Evolutionary conservation across 1,140 invertebrate genomes (phyloP).

Genomic region (Diabrotica virgifera): DNA sequence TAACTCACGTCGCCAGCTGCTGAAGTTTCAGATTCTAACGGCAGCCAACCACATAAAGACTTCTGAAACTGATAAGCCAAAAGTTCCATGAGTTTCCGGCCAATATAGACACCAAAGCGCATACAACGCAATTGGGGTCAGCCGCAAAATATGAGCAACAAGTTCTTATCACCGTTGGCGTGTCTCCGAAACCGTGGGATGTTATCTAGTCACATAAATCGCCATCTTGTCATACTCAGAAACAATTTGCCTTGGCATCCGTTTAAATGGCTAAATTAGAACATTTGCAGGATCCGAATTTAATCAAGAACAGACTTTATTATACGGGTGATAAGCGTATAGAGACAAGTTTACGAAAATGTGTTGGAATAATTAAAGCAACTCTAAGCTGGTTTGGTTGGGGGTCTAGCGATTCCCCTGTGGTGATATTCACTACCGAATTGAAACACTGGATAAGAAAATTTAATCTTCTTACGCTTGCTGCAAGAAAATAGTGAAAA

Average conservation of each 20-base stretch:
- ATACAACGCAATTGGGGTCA: neutral
- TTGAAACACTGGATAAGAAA: too few species aligned
- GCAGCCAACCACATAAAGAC: constrained; percentile 1
- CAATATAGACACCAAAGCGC: constrained; percentile 1
- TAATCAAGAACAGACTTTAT: constrained; percentile 10
- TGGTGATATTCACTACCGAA: too few species aligned
- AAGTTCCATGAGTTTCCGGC: neutral
- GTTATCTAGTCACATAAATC: constrained; percentile 17
- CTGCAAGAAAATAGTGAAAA: too few species aligned
- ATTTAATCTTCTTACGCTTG: too few species aligned
- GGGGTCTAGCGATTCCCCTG: too few species aligned
- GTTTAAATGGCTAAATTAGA: constrained; percentile 17
- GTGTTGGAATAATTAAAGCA: constrained; percentile 15
- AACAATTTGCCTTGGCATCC: constrained; percentile 17
- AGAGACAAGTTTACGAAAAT: constrained; percentile 13
- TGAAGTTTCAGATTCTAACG: neutral
- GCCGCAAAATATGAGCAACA: constrained; percentile 1
- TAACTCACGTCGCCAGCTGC: neutral
- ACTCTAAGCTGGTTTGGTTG: too few species aligned
- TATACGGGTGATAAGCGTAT: constrained; percentile 14
- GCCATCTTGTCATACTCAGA: constrained; percentile 8
- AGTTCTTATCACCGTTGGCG: neutral
- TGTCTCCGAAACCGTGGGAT: constrained; percentile 1
- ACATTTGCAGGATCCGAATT: constrained; percentile 14
- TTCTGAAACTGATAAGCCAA: neutral